phyloP scores from a whole-genome alignment of 2,113 vertebrate species.

The Sitta europaea region DNA sequence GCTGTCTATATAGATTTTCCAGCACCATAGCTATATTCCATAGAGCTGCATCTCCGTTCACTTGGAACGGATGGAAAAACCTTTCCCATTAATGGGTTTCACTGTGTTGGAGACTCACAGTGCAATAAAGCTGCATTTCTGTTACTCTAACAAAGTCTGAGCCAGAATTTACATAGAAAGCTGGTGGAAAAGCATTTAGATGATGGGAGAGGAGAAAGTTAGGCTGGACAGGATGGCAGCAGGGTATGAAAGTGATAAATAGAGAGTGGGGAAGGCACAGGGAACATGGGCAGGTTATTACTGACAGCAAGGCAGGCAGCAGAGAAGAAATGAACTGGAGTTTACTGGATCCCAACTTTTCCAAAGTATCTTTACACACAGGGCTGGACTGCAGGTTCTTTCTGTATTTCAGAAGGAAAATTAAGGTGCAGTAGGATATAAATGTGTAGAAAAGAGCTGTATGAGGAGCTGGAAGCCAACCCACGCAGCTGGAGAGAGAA shows the following conservation, averaged over 20 bases:
- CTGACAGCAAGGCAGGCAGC: background rate
- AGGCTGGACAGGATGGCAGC: background rate
- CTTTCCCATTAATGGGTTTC: constrained; percentile 1
- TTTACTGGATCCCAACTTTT: background rate
- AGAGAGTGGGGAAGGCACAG: background rate
- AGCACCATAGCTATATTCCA: background rate
- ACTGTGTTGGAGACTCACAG: background rate
- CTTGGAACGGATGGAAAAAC: constrained; percentile 31
- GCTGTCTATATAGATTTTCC: constrained; percentile 17
- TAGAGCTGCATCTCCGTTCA: background rate
- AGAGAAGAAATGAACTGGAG: background rate
- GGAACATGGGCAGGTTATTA: background rate
- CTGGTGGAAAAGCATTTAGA: background rate
- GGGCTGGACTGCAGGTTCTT: too few relatives aligned
- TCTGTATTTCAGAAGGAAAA: background rate
- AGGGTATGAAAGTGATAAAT: background rate
- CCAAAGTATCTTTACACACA: background rate
- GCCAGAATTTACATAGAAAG: background rate
- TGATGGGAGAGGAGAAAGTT: background rate
- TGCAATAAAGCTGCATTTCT: constrained; percentile 8
- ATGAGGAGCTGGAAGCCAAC: background rate
- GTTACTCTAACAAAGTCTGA: background rate
- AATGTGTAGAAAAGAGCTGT: background rate
- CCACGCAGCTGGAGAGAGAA: background rate
- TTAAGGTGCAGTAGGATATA: background rate